Evolutionary conservation across 2,888 invertebrate genomes (phyloP).

Genomic region (Caenorhabditis wallacei): DNA sequence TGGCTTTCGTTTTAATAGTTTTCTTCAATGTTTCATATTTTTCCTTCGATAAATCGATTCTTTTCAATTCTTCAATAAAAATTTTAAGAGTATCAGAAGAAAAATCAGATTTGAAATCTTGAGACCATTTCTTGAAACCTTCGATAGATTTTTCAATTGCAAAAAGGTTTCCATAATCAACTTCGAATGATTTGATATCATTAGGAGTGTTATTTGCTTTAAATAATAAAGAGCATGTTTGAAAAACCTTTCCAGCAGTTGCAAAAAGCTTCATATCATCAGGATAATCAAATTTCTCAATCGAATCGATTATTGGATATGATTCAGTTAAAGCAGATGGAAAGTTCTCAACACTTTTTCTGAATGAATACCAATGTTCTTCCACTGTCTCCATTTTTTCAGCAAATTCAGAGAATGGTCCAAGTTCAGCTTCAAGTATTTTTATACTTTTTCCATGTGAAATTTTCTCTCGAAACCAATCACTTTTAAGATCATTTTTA

Average conservation of each 20-base stretch:
- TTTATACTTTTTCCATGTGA: slow-evolving; percentile 3
- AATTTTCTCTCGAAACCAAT: slow-evolving; percentile 15
- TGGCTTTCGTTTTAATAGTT: background rate
- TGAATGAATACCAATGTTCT: background rate
- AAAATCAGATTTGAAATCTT: background rate
- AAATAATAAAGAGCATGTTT: too few relatives aligned
- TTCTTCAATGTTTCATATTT: background rate
- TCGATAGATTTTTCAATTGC: background rate
- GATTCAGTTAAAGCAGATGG: background rate
- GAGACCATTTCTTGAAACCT: background rate
- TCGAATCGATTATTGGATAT: background rate
- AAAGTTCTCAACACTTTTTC: background rate
- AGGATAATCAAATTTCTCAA: slow-evolving; percentile 4
- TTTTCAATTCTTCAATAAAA: background rate
- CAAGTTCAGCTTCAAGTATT: background rate
- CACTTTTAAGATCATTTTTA: slow-evolving; percentile 11
- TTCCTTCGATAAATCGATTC: background rate
- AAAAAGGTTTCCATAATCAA: background rate
- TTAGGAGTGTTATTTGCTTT: too few relatives aligned
- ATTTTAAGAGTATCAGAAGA: background rate
- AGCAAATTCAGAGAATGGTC: background rate
- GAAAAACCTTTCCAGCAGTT: too few relatives aligned
- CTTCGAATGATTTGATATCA: background rate
- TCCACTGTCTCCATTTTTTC: slow-evolving; percentile 5
- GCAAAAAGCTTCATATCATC: background rate